Conservation (phyloP, 2,888 invertebrate genomes). For the Hofmannophila pseudospretella region DNA sequence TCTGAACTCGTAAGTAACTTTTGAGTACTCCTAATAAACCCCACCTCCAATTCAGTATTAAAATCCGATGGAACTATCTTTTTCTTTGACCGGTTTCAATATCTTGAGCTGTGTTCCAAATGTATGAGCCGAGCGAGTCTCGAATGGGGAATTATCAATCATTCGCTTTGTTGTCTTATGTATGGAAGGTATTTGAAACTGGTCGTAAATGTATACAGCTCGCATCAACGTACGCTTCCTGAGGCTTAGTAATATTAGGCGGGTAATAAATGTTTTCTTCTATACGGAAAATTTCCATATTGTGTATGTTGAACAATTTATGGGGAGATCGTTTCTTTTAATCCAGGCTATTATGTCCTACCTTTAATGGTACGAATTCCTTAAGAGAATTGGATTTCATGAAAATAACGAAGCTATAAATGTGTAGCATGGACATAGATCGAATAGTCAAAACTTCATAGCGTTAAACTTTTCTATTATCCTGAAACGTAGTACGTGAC, state of each 20-base stretch:
- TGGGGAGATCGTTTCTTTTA: conserved; percentile 27
- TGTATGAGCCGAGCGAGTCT: conserved; percentile 4
- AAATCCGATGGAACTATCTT: conserved; percentile 50
- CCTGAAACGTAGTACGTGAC: too few relatives aligned
- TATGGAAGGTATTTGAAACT: conserved; percentile 66
- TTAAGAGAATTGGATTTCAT: too few relatives aligned
- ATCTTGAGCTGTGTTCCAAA: conserved; percentile 17
- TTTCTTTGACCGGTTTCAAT: conserved; percentile 61
- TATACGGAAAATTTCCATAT: conserved; percentile 49
- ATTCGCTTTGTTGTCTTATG: conserved; percentile 10
- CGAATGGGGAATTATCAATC: conserved; percentile 8
- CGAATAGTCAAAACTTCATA: too few relatives aligned
- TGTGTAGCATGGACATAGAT: too few relatives aligned
- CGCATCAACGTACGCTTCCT: conserved; percentile 72
- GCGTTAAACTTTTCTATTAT: too few relatives aligned
- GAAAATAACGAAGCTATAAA: too few relatives aligned
- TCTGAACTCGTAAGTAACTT: conserved; percentile 96
- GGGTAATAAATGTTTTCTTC: conserved; percentile 76
- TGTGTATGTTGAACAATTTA: conserved; percentile 49
- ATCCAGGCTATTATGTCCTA: too few relatives aligned
- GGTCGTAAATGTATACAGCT: conserved; percentile 68
- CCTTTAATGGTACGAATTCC: too few relatives aligned
- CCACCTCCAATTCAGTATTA: conserved; percentile 27
- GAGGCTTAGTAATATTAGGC: conserved; percentile 75
- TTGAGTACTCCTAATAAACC: conserved; percentile 24